These are phyloP conservation scores for Onychostoma macrolepis DNA, from an alignment of 2,113 vertebrate species.

Conservation along the genomic window DNA sequence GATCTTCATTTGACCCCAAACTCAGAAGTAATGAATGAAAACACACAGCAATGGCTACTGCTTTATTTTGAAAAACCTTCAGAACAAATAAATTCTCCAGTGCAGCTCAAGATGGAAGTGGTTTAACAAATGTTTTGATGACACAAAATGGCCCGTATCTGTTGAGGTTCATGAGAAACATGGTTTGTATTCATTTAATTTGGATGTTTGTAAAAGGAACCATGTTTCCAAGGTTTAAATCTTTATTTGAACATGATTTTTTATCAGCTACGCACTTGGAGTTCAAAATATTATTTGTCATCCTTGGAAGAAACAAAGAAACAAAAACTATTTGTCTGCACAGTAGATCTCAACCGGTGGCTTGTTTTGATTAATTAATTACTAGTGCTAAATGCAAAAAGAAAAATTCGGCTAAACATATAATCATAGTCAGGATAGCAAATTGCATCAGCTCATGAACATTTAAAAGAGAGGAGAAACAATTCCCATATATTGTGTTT, in stretches of 20 bases:
- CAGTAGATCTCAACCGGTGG: neutral
- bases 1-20: constrained; percentile 24
- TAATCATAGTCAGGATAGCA: neutral
- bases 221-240: neutral
- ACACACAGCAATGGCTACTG: constrained; percentile 25
- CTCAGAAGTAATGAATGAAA: constrained; percentile 45
- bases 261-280: neutral
- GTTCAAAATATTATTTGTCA: neutral
- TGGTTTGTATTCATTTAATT: neutral
- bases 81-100: constrained; percentile 24
- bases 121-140: constrained; percentile 35
- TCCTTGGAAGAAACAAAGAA: neutral
- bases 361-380: neutral
- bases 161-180: neutral
- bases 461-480: neutral
- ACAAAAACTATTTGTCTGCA: neutral
- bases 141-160: neutral
- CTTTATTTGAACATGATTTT: neutral
- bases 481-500: neutral
- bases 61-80: constrained; percentile 21
- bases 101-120: neutral
- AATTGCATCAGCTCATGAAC: neutral
- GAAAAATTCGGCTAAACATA: neutral
- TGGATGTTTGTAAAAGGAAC: neutral
- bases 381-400: neutral